phyloP scores from a whole-genome alignment of 1,140 invertebrate species.

The Argopecten irradians region DNA sequence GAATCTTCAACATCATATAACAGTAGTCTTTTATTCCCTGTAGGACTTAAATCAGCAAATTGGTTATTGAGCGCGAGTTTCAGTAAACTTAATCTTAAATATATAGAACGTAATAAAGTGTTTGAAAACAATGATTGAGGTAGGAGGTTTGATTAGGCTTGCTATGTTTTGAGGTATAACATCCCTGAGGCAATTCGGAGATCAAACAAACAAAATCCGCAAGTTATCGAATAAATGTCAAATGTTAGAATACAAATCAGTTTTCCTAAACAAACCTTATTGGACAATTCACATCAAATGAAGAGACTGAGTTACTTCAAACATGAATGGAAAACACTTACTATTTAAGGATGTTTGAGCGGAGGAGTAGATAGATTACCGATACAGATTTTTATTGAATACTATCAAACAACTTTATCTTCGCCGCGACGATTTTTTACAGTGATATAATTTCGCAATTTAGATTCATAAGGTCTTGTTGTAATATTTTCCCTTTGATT shows the following conservation, averaged over 20 bases:
- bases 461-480: too few species aligned
- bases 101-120: neutral
- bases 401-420: too few species aligned
- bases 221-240: slow-evolving; percentile 23
- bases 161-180: neutral
- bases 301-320: slow-evolving; percentile 16
- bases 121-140: neutral
- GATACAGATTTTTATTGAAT: neutral
- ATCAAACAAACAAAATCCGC: neutral
- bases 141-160: neutral
- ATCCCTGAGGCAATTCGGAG: neutral
- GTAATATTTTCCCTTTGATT: too few species aligned
- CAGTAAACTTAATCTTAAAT: neutral
- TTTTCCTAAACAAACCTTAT: slow-evolving; percentile 16
- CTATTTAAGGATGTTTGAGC: neutral
- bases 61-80: neutral
- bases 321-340: neutral
- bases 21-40: neutral
- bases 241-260: neutral
- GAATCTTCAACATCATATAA: neutral
- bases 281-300: neutral
- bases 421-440: too few species aligned
- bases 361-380: neutral
- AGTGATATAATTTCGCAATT: too few species aligned
- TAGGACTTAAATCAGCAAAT: neutral